Evolutionary conservation across 2,113 vertebrate genomes (phyloP).

Genomic region (Toxotes jaculatrix): DNA sequence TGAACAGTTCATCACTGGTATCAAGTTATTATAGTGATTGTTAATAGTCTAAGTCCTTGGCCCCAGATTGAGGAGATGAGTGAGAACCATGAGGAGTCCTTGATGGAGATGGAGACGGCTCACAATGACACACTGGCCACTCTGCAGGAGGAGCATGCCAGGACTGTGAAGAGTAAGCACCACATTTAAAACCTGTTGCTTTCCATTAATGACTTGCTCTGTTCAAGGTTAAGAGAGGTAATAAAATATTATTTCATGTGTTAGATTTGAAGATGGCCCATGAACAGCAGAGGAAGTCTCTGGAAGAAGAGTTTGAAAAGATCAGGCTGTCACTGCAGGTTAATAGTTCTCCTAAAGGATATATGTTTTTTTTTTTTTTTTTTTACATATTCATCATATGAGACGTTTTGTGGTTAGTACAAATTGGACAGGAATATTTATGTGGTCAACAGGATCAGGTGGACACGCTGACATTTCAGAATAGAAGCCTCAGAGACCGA

Average conservation of each 20-base stretch:
- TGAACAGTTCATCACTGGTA: too few relatives aligned
- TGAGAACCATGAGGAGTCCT: slow-evolving; percentile 84
- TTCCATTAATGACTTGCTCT: not conserved
- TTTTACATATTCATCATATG: accelerated
- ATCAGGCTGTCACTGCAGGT: slow-evolving; percentile 95
- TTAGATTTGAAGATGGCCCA: slow-evolving; percentile 91
- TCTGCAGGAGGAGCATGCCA: slow-evolving; percentile 90
- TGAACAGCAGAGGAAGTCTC: slow-evolving; percentile 91
- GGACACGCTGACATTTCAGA: slow-evolving; percentile 97
- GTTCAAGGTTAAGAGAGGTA: not conserved
- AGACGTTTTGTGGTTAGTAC: not conserved
- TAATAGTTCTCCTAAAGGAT: not conserved
- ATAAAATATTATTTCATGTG: slow-evolving; percentile 36
- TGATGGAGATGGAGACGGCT: slow-evolving; percentile 88
- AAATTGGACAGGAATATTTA: not conserved
- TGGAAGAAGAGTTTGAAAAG: slow-evolving; percentile 94
- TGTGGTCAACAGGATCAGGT: slow-evolving; percentile 90
- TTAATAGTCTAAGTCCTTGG: not conserved
- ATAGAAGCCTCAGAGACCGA: slow-evolving; percentile 91
- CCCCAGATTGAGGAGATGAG: slow-evolving; percentile 91
- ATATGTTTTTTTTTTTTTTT: too few relatives aligned
- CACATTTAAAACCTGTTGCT: not conserved
- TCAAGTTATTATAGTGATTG: not conserved
- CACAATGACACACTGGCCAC: slow-evolving; percentile 86
- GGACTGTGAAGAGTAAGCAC: slow-evolving; percentile 89